Percentiles rank a stretch among this genome's conserved stretches.
Evolutionary conservation across 2,797 vertebrate species (phyloP).

Genomic region (Potorous gilbertii): DNA sequence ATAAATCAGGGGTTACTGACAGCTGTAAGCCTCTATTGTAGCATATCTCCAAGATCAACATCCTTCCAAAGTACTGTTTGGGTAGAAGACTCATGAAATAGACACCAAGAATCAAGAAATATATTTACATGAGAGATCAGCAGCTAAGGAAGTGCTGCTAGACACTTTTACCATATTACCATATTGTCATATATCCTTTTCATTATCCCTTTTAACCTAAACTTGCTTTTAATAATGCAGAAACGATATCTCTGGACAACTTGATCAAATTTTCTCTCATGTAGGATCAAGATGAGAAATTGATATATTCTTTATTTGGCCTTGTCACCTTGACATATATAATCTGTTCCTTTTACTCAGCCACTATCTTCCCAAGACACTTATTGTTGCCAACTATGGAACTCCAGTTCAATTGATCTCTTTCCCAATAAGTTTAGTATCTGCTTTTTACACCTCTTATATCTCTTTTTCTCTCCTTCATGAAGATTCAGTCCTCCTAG

Average conservation of each 20-base stretch:
- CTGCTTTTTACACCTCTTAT: background rate
- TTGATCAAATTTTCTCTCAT: background rate
- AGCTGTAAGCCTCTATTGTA: background rate
- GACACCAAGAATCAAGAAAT: background rate
- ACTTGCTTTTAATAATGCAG: background rate
- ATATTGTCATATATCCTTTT: background rate
- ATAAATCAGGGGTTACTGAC: background rate
- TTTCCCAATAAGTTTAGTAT: background rate
- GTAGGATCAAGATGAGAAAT: background rate
- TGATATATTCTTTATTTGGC: background rate
- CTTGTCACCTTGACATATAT: background rate
- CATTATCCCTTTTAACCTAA: background rate
- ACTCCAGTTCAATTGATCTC: background rate
- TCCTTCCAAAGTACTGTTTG: background rate
- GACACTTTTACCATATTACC: no score
- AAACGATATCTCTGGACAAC: background rate
- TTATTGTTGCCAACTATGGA: background rate
- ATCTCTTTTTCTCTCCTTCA: background rate
- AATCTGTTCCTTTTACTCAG: background rate
- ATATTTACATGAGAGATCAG: background rate
- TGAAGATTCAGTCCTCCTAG: no score
- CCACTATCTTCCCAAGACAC: background rate
- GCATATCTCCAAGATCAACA: background rate
- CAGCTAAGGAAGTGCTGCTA: no score
- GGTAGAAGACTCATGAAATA: background rate